Evolutionary conservation across 1,140 invertebrate genomes (phyloP).

Genomic region (Tribolium castaneum): DNA sequence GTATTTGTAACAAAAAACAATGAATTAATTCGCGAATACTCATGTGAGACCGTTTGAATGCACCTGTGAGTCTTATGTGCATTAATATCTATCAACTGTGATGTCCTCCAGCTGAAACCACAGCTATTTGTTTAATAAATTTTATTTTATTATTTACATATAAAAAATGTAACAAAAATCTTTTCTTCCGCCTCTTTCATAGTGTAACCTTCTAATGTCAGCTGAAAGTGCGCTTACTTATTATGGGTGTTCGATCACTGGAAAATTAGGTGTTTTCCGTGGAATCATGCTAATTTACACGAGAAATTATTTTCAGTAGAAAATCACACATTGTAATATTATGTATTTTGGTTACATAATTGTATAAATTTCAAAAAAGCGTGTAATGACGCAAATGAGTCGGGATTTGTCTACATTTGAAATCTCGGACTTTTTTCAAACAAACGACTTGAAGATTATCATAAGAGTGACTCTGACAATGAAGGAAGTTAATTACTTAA

Average conservation of each 20-base stretch:
- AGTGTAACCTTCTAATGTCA: background rate
- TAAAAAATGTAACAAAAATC: too few relatives aligned
- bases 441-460: background rate
- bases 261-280: constrained; percentile 1
- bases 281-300: background rate
- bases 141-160: too few relatives aligned
- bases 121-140: background rate
- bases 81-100: background rate
- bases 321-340: background rate
- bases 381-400: background rate
- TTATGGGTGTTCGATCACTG: background rate
- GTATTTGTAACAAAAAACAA: too few relatives aligned
- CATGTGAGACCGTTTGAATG: too few relatives aligned
- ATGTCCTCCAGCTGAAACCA: background rate
- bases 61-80: too few relatives aligned
- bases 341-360: background rate
- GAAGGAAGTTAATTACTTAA: background rate
- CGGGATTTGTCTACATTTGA: background rate
- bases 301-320: background rate
- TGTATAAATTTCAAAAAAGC: too few relatives aligned
- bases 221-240: too few relatives aligned
- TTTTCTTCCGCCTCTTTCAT: background rate
- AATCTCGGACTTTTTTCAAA: background rate
- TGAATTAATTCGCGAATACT: too few relatives aligned
- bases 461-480: background rate